Conservation (phyloP, 1,140 invertebrate species). For the Drosophila melanica region DNA sequence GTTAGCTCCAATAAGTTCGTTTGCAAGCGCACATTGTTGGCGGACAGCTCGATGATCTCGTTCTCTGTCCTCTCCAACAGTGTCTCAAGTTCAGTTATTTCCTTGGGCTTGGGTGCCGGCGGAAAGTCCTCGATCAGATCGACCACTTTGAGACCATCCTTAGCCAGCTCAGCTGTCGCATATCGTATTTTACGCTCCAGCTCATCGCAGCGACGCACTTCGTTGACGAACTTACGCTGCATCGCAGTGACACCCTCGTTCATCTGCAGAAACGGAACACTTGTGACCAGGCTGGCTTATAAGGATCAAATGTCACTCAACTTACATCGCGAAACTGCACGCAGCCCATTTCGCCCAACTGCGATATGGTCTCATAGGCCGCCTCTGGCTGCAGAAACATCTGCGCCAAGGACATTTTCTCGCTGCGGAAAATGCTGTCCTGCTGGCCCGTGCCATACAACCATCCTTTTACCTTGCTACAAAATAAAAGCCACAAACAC, state of each 20-base stretch:
- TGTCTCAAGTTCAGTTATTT: constrained; percentile 93
- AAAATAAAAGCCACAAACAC: too few relatives aligned
- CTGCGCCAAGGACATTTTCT: constrained; percentile 93
- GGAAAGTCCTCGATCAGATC: constrained; percentile 92
- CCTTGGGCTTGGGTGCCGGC: constrained; percentile 95
- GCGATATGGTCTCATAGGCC: constrained; percentile 94
- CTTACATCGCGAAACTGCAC: constrained; percentile 96
- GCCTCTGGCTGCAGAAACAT: constrained; percentile 95
- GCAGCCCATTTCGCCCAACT: constrained; percentile 93
- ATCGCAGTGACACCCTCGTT: constrained; percentile 92
- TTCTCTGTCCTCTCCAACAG: constrained; percentile 96
- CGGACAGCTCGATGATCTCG: constrained; percentile 95
- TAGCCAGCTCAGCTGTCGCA: constrained; percentile 93
- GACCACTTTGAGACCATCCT: constrained; percentile 90
- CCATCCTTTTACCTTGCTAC: constrained; percentile 39
- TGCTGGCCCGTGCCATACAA: constrained; percentile 70
- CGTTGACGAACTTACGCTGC: constrained; percentile 93
- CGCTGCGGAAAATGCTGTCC: constrained; percentile 93
- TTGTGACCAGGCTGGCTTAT: not conserved
- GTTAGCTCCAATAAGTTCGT: constrained; percentile 96
- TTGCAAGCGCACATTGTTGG: constrained; percentile 96
- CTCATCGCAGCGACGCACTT: constrained; percentile 93
- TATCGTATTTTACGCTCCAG: constrained; percentile 93
- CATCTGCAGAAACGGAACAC: constrained; percentile 85
- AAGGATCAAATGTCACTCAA: not conserved